A percentile compares a stretch with the other conserved stretches of the same genome.
phyloP scores from a whole-genome alignment of 2,888 invertebrate genomes.

The Latheticus oryzae region DNA sequence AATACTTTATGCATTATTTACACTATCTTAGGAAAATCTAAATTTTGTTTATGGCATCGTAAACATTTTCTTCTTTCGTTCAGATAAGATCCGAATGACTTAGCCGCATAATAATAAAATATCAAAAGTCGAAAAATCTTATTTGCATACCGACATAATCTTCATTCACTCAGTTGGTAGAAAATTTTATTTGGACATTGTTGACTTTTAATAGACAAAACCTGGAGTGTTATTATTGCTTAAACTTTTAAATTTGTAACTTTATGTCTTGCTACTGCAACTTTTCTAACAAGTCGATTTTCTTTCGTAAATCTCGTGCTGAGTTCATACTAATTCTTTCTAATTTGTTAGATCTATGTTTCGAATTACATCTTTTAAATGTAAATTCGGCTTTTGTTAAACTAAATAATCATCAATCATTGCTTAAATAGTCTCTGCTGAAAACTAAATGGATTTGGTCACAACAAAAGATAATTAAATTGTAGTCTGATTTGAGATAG shows the following conservation, averaged over 20 bases:
- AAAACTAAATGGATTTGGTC: slow-evolving; percentile 23
- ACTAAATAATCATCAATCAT: slow-evolving; percentile 40
- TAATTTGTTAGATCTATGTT: slow-evolving; percentile 38
- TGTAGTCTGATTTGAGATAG: too few relatives aligned
- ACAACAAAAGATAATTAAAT: slow-evolving; percentile 18
- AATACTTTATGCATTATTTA: slow-evolving; percentile 41
- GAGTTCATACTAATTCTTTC: slow-evolving; percentile 39
- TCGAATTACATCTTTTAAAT: slow-evolving; percentile 43
- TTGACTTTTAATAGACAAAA: slow-evolving; percentile 45
- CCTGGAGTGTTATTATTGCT: slow-evolving; percentile 42
- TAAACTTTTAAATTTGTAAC: slow-evolving; percentile 36
- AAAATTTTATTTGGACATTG: slow-evolving; percentile 45
- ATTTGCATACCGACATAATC: slow-evolving; percentile 46
- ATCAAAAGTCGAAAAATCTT: slow-evolving; percentile 35
- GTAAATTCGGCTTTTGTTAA: slow-evolving; percentile 42
- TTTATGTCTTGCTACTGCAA: slow-evolving; percentile 39
- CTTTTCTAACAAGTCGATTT: not conserved
- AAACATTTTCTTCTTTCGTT: slow-evolving; percentile 39
- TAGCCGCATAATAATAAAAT: slow-evolving; percentile 39
- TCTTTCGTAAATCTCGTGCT: slow-evolving; percentile 23
- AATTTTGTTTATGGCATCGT: slow-evolving; percentile 43
- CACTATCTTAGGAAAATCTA: slow-evolving; percentile 39
- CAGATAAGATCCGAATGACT: slow-evolving; percentile 42
- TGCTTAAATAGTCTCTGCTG: slow-evolving; percentile 20
- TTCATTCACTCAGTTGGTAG: slow-evolving; percentile 40